phyloP scores from a whole-genome alignment of 2,113 vertebrate genomes.

The Phrynocephalus versicolor region DNA sequence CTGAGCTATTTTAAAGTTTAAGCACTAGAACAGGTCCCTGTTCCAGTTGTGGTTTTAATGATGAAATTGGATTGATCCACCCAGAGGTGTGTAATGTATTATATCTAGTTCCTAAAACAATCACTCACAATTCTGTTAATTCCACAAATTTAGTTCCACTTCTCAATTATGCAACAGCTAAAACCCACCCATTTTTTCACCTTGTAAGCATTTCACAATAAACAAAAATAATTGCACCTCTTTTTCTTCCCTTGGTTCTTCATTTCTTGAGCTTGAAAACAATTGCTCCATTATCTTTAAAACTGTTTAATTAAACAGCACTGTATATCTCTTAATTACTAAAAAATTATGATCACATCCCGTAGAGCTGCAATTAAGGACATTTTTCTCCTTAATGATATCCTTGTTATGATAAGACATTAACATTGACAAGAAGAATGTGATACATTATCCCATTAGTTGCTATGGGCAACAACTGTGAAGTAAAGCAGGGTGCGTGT shows the following conservation, averaged over 20 bases:
- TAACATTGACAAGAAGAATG: background rate
- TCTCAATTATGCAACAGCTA: background rate
- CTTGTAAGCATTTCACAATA: background rate
- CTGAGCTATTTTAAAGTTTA: no score
- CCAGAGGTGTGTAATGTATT: no score
- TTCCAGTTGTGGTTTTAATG: no score
- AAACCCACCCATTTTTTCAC: background rate
- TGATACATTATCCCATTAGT: background rate
- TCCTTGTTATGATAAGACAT: background rate
- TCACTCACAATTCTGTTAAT: background rate
- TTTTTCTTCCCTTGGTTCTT: background rate
- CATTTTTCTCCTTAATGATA: background rate
- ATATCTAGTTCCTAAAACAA: background rate
- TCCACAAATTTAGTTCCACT: constrained; percentile 12
- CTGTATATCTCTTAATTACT: background rate
- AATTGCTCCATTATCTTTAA: background rate
- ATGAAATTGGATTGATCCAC: no score
- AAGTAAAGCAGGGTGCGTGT: background rate
- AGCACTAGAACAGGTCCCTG: no score
- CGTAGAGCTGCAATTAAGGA: background rate
- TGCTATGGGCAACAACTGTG: background rate
- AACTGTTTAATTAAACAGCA: background rate
- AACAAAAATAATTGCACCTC: background rate
- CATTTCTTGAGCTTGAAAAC: background rate
- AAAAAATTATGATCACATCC: background rate